Conservation (phyloP, 2,113 vertebrate species). For the Empidonax traillii region DNA sequence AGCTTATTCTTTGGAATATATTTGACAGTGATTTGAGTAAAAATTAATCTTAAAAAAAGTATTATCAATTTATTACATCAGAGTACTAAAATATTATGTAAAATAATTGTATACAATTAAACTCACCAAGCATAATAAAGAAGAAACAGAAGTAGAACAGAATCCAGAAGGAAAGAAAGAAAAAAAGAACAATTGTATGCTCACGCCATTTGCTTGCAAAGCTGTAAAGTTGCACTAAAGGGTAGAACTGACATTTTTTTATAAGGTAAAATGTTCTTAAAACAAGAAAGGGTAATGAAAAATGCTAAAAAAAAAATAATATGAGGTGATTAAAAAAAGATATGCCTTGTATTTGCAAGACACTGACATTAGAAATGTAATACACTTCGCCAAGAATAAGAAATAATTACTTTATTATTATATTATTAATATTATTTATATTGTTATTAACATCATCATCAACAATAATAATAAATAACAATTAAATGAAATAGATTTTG, state of each 20-base stretch:
- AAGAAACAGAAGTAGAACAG: neutral
- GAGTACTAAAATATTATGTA: neutral
- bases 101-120: neutral
- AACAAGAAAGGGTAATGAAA: neutral
- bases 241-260: neutral
- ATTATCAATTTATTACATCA: neutral
- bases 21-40: neutral
- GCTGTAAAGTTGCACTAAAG: neutral
- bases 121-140: neutral
- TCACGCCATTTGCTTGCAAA: neutral
- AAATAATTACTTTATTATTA: neutral
- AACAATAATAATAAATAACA: neutral
- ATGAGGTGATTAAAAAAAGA: neutral
- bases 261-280: neutral
- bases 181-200: neutral
- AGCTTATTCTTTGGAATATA: neutral
- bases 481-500: neutral
- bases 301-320: neutral
- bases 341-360: neutral
- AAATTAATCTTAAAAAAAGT: neutral
- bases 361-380: neutral
- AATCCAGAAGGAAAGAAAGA: neutral
- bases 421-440: neutral
- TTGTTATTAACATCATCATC: no score
- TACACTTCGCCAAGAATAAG: neutral